phyloP scores from a whole-genome alignment of 1,140 invertebrate species.

The Pogonomyrmex barbatus region DNA sequence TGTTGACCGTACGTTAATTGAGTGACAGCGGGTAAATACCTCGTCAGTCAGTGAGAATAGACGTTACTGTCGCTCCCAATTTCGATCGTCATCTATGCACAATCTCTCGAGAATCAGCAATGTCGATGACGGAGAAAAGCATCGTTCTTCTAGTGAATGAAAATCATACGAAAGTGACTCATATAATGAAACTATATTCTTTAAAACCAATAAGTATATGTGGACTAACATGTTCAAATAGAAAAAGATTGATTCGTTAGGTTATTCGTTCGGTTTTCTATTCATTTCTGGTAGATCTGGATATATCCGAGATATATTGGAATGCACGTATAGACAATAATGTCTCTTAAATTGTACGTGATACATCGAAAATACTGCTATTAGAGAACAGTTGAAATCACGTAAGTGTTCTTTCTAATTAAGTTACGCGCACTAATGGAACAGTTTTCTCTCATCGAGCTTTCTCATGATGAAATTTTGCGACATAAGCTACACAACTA shows the following conservation, averaged over 20 bases:
- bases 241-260: too few relatives aligned
- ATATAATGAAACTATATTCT: background rate
- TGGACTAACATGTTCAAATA: too few relatives aligned
- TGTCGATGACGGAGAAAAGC: background rate
- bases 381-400: background rate
- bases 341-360: background rate
- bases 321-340: background rate
- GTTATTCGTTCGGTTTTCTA: background rate
- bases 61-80: constrained; percentile 65
- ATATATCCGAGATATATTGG: background rate
- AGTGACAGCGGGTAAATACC: constrained; percentile 81
- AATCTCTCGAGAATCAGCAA: background rate
- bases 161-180: background rate
- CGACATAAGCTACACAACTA: background rate
- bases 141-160: background rate
- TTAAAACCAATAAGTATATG: too few relatives aligned
- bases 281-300: background rate
- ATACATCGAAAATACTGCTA: background rate
- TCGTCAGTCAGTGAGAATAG: constrained; percentile 73
- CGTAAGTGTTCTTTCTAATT: background rate
- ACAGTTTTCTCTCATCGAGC: background rate
- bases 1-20: constrained; percentile 83
- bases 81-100: constrained; percentile 23
- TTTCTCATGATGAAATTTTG: background rate
- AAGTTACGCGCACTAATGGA: background rate